Percentiles rank a stretch among this genome's conserved stretches.
These are phyloP conservation scores for Bergia sp. DNA, from an alignment of 92 coral and sea anemone genomes.

Conservation along the genomic window DNA sequence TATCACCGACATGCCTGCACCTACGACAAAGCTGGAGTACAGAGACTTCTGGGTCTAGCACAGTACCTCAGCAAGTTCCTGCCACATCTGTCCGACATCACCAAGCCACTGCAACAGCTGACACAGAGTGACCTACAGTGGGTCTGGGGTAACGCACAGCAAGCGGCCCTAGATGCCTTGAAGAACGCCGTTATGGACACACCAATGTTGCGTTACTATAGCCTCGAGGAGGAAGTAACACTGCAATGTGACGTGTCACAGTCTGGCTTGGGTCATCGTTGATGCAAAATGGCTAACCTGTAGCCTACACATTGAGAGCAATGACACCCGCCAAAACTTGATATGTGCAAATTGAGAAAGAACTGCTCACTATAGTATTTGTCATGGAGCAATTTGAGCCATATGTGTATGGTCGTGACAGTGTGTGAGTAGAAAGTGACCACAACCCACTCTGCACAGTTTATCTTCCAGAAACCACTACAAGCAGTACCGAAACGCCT, in stretches of 20 bases:
- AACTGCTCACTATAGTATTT: too few species aligned
- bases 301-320: too few species aligned
- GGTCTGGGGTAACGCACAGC: constrained; percentile 48
- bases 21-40: constrained; percentile 62
- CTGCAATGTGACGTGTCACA: neutral
- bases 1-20: constrained; percentile 48
- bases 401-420: too few species aligned
- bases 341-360: too few species aligned
- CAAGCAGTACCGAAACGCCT: too few species aligned
- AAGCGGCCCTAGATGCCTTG: constrained; percentile 9
- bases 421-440: too few species aligned
- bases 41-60: constrained; percentile 50
- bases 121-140: constrained; percentile 52
- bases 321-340: too few species aligned
- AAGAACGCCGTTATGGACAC: constrained; percentile 57
- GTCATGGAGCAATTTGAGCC: too few species aligned
- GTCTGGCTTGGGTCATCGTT: too few species aligned
- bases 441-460: too few species aligned
- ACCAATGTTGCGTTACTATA: constrained; percentile 40
- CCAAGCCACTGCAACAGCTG: constrained; percentile 53
- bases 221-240: constrained; percentile 44
- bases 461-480: too few species aligned
- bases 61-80: constrained; percentile 54
- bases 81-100: constrained; percentile 57
- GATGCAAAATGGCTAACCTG: too few species aligned